Evolutionary conservation across 1,140 invertebrate species (phyloP).

Genomic region (Danaus plexippus): DNA sequence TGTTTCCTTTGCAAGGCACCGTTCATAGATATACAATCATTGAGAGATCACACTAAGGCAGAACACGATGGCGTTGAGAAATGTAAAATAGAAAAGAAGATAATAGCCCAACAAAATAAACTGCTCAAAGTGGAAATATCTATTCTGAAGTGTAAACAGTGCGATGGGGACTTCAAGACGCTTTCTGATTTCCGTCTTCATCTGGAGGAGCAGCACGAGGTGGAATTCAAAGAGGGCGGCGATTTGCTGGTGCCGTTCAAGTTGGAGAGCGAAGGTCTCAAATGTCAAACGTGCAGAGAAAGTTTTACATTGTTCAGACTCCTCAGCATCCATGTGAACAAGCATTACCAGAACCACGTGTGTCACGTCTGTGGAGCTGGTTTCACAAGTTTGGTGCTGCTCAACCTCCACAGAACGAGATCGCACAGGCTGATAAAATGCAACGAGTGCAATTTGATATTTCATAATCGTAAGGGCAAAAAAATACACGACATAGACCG

Average conservation of each 20-base stretch:
- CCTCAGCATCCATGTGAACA: slow-evolving; percentile 58
- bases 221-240: slow-evolving; percentile 29
- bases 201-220: slow-evolving; percentile 31
- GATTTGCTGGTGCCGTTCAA: slow-evolving; percentile 51
- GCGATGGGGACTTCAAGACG: slow-evolving; percentile 23
- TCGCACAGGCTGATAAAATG: slow-evolving; percentile 38
- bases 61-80: slow-evolving; percentile 20
- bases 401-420: slow-evolving; percentile 51
- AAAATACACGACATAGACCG: slow-evolving; percentile 35
- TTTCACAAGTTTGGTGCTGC: slow-evolving; percentile 46
- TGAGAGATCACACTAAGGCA: slow-evolving; percentile 31
- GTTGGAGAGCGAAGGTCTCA: slow-evolving; percentile 29
- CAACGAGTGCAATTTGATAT: slow-evolving; percentile 32
- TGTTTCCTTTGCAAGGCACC: slow-evolving; percentile 56
- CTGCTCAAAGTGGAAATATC: slow-evolving; percentile 58
- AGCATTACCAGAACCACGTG: slow-evolving; percentile 52
- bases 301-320: slow-evolving; percentile 37
- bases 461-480: slow-evolving; percentile 36
- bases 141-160: slow-evolving; percentile 36
- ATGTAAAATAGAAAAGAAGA: slow-evolving; percentile 43
- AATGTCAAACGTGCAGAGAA: slow-evolving; percentile 51
- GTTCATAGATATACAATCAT: slow-evolving; percentile 36
- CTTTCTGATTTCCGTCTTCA: slow-evolving; percentile 33
- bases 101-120: slow-evolving; percentile 47
- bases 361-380: slow-evolving; percentile 53